Conservation (phyloP, 2,113 vertebrate species). For the Ptychochromis oligacanthus region DNA sequence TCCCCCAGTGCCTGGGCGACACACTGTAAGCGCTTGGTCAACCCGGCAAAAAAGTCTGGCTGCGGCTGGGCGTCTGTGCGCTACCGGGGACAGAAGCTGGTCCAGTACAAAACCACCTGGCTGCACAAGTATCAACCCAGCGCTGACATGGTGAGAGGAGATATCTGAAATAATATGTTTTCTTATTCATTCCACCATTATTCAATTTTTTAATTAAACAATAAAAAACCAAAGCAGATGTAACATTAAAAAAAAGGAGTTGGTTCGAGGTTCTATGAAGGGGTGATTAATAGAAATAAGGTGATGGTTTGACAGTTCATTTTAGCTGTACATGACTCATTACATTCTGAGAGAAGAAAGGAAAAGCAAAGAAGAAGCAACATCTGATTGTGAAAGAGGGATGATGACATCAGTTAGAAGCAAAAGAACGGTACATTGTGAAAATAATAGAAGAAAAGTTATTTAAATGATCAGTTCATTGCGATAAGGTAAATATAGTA, state of each 20-base stretch:
- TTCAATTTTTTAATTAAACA: background rate
- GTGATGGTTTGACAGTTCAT: background rate
- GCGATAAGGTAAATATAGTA: background rate
- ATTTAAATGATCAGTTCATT: fast-evolving
- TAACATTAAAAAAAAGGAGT: background rate
- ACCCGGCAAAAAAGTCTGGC: slow-evolving; percentile 96
- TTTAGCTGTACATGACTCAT: slow-evolving; percentile 14
- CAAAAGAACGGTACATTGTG: background rate
- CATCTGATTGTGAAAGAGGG: background rate
- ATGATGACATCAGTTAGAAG: background rate
- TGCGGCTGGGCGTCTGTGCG: slow-evolving; percentile 97
- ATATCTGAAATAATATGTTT: background rate
- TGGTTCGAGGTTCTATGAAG: background rate
- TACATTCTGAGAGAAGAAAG: slow-evolving; percentile 73
- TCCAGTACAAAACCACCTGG: slow-evolving; percentile 96
- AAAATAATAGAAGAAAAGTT: background rate
- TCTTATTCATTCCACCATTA: too few species aligned
- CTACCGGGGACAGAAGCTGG: slow-evolving; percentile 95
- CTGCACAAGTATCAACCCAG: slow-evolving; percentile 90
- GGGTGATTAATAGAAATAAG: background rate
- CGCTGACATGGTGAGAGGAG: slow-evolving; percentile 85
- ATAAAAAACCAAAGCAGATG: background rate
- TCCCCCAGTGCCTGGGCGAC: slow-evolving; percentile 98
- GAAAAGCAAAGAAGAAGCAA: slow-evolving; percentile 70
- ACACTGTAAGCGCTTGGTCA: slow-evolving; percentile 95